Evolutionary conservation across 2,888 invertebrate species (phyloP), one percentile per base, ranked within the genome.

Genomic region (Aradus depressus): DNA sequence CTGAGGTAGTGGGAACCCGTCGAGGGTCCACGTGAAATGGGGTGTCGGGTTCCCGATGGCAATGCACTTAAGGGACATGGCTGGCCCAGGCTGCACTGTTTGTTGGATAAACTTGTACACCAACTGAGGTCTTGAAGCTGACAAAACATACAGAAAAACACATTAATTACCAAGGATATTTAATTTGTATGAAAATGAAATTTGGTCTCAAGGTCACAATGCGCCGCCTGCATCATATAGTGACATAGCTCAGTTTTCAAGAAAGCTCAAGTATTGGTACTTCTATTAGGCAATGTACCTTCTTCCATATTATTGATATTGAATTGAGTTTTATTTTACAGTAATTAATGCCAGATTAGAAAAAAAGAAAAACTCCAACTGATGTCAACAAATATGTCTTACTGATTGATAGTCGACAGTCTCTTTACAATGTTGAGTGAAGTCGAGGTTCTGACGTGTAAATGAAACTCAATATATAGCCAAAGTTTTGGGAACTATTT

Each of bases 21-120:
- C 69, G 26, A 70, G 60, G 5, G 64, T 62, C 74, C 74, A 74
- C 4, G 64, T 64, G 50, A 74, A 67, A 51, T 66, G 65, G 3
- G 74, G 73, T 3, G 68, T 66, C 2, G 74, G 75, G 59, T 70
- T 73, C 2, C 74, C 74, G 8, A 70, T 65, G 2, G 71, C 72
- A 28, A 67, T 66, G 60, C 73, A 74, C 45, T 69, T 69, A 28
- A 74, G 62, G 10, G 71, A 69, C 10, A 72, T 67, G 8, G 68
- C 64, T 10, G 69, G 68, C 2, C 72, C 73, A 4, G 70, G 70
- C 53, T 70, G 69, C 22, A 71, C 63, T 3, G 68, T 70, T 55
- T 70, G 68, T 44, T 70, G 68, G 31, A 67, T 65, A 58, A 70
- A 70, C 52, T 65, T 66, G 60, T 68, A 70, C 28, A 65, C 59